Conservation (phyloP, 1,140 invertebrate genomes). For the Calephelis virginiensis region DNA sequence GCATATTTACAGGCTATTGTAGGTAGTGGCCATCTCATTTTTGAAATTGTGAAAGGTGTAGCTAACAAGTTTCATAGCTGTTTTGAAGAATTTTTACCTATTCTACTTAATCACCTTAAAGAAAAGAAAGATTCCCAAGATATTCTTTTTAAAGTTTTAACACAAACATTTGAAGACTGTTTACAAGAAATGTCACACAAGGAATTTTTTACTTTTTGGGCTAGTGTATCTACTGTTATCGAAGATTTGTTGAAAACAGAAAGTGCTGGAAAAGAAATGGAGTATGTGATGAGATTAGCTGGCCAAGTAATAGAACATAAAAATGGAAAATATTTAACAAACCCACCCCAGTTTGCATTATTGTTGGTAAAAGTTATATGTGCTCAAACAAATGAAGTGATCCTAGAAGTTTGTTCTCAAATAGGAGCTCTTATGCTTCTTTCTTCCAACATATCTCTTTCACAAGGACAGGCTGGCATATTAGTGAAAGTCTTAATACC, state of each 20-base stretch:
- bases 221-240: constrained; percentile 56
- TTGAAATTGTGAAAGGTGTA: constrained; percentile 91
- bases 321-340: constrained; percentile 81
- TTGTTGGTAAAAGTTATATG: constrained; percentile 79
- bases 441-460: constrained; percentile 80
- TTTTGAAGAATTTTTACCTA: constrained; percentile 81
- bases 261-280: constrained; percentile 53
- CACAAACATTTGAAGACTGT: constrained; percentile 80
- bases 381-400: constrained; percentile 70
- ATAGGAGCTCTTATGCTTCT: constrained; percentile 80
- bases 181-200: constrained; percentile 79
- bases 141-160: constrained; percentile 82
- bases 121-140: constrained; percentile 76
- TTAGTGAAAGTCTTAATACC: constrained; percentile 81
- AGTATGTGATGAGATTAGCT: constrained; percentile 79
- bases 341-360: constrained; percentile 77
- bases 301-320: constrained; percentile 81
- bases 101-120: constrained; percentile 81
- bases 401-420: constrained; percentile 78
- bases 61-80: constrained; percentile 90
- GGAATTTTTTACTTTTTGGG: constrained; percentile 82
- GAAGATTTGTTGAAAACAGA: constrained; percentile 56
- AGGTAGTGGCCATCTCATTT: constrained; percentile 90
- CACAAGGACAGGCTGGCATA: constrained; percentile 84
- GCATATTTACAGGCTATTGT: constrained; percentile 78